Percentiles rank a stretch among this genome's conserved stretches.
Conservation (phyloP, 1,140 invertebrate genomes). For the Papilio glaucus region DNA sequence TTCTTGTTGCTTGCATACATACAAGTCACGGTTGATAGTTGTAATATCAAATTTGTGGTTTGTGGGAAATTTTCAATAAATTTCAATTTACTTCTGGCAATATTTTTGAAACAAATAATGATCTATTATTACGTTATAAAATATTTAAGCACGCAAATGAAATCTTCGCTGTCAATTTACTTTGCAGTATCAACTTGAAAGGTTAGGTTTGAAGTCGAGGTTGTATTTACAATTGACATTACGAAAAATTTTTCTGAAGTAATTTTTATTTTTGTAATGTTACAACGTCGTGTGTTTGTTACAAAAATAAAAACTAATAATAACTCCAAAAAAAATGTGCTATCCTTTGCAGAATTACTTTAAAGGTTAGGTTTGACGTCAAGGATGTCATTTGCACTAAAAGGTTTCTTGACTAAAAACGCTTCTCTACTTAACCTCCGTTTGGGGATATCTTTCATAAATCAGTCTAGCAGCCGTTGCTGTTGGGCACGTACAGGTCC, state of each 20-base stretch:
- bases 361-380: constrained; percentile 19
- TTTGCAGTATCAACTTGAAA: constrained; percentile 8
- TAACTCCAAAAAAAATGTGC: too few relatives aligned
- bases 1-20: constrained; percentile 21
- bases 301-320: too few relatives aligned
- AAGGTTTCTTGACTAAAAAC: too few relatives aligned
- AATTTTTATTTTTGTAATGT: not conserved
- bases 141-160: not conserved
- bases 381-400: too few relatives aligned
- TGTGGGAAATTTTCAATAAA: not conserved
- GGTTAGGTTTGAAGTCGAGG: constrained; percentile 20
- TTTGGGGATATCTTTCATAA: too few relatives aligned
- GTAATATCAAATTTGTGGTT: constrained; percentile 1
- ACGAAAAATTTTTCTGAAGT: not conserved
- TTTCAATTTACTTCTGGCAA: not conserved
- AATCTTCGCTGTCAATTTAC: not conserved
- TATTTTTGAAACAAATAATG: not conserved
- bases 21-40: not conserved
- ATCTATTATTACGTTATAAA: not conserved
- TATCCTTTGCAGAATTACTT: not conserved
- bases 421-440: too few relatives aligned
- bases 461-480: too few relatives aligned
- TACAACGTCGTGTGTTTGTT: too few relatives aligned
- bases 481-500: too few relatives aligned
- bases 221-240: not conserved